Base-by-base conservation (phyloP, 2,113 vertebrate genomes). In the Brachionichthys hirsutus region DNA sequence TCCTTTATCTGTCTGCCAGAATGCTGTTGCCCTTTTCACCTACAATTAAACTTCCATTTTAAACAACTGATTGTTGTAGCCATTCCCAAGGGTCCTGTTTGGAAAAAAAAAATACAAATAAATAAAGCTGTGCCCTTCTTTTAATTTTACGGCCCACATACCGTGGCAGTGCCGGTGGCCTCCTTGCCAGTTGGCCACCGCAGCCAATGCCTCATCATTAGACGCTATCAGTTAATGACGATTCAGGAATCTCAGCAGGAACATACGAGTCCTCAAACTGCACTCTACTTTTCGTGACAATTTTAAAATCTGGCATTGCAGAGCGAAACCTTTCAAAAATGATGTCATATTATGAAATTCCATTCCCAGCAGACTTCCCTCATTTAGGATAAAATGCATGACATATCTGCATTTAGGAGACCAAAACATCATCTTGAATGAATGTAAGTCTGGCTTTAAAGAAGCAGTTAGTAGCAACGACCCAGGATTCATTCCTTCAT, bases 101-200 rank as follows among this genome's bases (percentile, higher is more conserved):
- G 69, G 41, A 43, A 73, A 58, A 60, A 54, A 30, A 30, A 30
- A 30, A n/a, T n/a, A n/a, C n/a, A n/a, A n/a, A n/a, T n/a, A 63
- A 71, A 82, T 46, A 70, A 77, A 79, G 79, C 75, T 11, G 1
- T 55, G 75, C 50, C 71, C 70, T 72, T 70, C 60, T 67, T 55
- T 67, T 82, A 67, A 75, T 84, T 87, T 82, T 79, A 81, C 50
- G 41, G 80, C 73, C 62, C 70, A 74, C 51, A 20, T 63, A 81
- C 68, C 66, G 34, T 62, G 71, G 71, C 78, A 51, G 60, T 47
- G 20, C 34, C 17, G 55, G 41, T 43, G 2, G 34, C 19, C 73
- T 10, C 40, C 43, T 45, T 17, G 62, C 18, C 3, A 68, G 67
- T 24, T 74, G 55, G 58, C 66, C 67, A 16, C 42, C 1, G 6